Base-by-base conservation (phyloP, 2,797 vertebrate species). In the Sebastes baramenuke region DNA sequence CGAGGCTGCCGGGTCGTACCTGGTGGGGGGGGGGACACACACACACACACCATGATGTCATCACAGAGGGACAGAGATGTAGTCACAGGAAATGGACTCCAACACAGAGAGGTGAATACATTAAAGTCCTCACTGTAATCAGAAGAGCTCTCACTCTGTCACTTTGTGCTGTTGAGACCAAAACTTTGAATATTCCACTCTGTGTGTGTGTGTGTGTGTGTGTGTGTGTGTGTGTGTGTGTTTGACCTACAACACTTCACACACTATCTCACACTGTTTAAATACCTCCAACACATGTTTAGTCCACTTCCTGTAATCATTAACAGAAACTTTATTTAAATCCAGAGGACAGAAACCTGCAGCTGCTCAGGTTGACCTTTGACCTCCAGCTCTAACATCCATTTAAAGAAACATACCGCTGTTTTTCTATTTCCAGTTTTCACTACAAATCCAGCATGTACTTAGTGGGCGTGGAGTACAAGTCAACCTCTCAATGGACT, bases 1-100 rank as follows among this genome's bases (percentile, higher is more conserved):
- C 98, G 95, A 77, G 97, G 98, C 90, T 96, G 97, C 91, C 98
- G 94, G 42, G 98, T 99, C 29, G 98, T 99, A 94, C 98, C 98
- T 99, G 46, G 13, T 42, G 6, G 12, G 18, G 30, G 46, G 6
- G 7, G 4, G 4, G 3, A 2, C 32, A 38, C 36, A 38, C 36
- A 38, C 38, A 42, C 38, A 16, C 38, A 55, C 13, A 46, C 4
- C 0, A 14, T 82, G 79, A 87, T 66, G 67, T 78, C 79, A 88
- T 81, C 62, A 75, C 3, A 27, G 46, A 72, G 70, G 24, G 59
- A 46, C 49, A 16, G 49, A 25, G 29, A 25, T 59, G 27, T 42
- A n/a, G 49, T 29, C 25, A 27, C 56, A 27, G 18, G 29, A 61
- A 60, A 20, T 55, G 6, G 13, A 34, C 38, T 61, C 8, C 20